A percentile compares a stretch with the other conserved stretches of the same genome.
Evolutionary conservation across 2,113 vertebrate genomes (phyloP).

Genomic region (Ceyx melanurus): DNA sequence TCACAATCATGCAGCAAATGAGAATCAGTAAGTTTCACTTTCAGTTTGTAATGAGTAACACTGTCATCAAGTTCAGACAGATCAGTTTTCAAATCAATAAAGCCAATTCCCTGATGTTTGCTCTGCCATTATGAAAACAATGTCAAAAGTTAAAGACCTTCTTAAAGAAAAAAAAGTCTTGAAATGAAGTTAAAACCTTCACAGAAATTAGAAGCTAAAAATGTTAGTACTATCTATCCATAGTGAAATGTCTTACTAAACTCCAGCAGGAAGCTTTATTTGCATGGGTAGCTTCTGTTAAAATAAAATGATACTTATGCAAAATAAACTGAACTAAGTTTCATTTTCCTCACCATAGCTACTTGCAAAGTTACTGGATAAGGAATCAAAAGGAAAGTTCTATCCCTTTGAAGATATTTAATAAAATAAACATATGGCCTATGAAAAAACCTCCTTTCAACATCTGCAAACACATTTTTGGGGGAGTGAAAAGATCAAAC

Average conservation of each 20-base stretch:
- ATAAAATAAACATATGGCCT: neutral
- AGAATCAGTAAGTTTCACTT: neutral
- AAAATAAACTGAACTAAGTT: constrained; percentile 25
- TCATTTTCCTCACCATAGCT: constrained; percentile 7
- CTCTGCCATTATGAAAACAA: neutral
- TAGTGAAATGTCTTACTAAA: neutral
- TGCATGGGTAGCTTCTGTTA: neutral
- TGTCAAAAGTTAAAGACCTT: neutral
- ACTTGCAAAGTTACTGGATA: constrained; percentile 21
- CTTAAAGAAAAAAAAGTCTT: neutral
- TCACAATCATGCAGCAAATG: neutral
- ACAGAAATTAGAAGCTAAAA: neutral
- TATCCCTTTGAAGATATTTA: neutral
- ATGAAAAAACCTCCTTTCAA: neutral
- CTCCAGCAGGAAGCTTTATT: neutral
- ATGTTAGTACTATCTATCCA: neutral
- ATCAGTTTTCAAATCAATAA: neutral
- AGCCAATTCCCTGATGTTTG: neutral
- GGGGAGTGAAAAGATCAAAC: neutral
- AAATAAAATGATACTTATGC: constrained; percentile 20
- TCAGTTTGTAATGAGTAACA: neutral
- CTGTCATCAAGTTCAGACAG: neutral
- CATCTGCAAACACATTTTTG: neutral
- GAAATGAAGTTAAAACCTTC: neutral
- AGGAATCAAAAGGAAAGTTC: neutral